phyloP scores from a whole-genome alignment of 2,113 vertebrate species.

The Hoplias malabaricus region DNA sequence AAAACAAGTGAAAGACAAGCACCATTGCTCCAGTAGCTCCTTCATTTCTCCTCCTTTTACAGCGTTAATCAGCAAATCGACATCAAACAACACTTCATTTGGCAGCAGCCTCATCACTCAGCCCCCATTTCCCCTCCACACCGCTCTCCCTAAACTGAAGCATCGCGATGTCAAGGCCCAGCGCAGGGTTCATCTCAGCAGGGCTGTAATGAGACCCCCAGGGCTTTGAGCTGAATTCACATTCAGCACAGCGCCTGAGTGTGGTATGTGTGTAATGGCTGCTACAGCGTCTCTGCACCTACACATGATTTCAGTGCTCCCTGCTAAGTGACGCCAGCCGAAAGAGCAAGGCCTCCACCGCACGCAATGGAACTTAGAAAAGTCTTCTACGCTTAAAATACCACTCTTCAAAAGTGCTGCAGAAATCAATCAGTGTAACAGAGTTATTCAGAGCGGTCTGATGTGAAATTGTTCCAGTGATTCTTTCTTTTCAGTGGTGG shows the following conservation, averaged over 20 bases:
- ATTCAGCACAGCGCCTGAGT: not conserved
- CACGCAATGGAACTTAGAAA: not conserved
- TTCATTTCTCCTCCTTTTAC: not conserved
- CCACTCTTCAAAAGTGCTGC: too few species aligned
- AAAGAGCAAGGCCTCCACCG: not conserved
- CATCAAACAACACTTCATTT: not conserved
- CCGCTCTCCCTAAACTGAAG: not conserved
- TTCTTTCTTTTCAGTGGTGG: too few species aligned
- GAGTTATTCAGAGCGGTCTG: too few species aligned
- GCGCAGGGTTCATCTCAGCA: conserved; percentile 3
- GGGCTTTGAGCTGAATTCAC: conserved; percentile 6
- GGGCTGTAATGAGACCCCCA: conserved; percentile 21
- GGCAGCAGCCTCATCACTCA: not conserved
- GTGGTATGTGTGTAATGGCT: not conserved
- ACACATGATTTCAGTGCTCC: not conserved
- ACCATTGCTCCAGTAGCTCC: not conserved
- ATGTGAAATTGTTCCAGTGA: too few species aligned
- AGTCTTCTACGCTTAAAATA: not conserved
- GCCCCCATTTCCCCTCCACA: not conserved
- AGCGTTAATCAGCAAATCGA: not conserved
- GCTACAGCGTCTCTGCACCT: not conserved
- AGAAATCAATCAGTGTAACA: too few species aligned
- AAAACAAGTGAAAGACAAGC: not conserved
- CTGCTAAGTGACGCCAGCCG: not conserved
- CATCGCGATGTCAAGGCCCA: not conserved